Evolutionary conservation across 2,113 vertebrate species (phyloP).

Genomic region (Oxygymnocypris stewartii): DNA sequence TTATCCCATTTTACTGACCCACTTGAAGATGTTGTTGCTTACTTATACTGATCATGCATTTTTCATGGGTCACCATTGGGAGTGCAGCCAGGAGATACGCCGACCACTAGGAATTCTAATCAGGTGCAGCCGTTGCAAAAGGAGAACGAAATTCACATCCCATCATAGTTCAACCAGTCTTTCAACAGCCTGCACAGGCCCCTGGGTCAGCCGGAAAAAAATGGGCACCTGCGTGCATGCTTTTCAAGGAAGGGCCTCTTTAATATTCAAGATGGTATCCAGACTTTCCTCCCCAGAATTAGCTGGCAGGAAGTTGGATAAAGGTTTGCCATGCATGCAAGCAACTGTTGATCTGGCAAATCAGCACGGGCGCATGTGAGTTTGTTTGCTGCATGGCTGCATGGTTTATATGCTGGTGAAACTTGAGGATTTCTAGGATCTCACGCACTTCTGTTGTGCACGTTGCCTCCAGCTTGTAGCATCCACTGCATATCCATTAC

Average conservation of each 20-base stretch:
- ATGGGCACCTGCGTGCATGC: background rate
- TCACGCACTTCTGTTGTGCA: conserved; percentile 26
- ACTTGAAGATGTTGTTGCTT: conserved; percentile 44
- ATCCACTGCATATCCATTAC: conserved; percentile 32
- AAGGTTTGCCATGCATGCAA: background rate
- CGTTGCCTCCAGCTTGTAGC: conserved; percentile 17
- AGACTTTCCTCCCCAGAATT: conserved; percentile 13
- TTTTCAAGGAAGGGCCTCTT: background rate
- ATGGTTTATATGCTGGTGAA: conserved; percentile 23
- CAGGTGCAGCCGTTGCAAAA: conserved; percentile 26
- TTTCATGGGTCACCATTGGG: conserved; percentile 44
- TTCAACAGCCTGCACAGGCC: background rate
- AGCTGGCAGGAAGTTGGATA: background rate
- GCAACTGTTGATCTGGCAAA: conserved; percentile 18
- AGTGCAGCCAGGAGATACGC: conserved; percentile 22
- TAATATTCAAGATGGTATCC: conserved; percentile 22
- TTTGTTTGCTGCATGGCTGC: conserved; percentile 24
- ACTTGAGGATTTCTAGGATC: background rate
- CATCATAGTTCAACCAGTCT: background rate
- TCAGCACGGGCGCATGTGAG: background rate
- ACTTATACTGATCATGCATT: conserved; percentile 44
- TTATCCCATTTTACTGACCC: conserved; percentile 28
- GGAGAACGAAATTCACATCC: conserved; percentile 13
- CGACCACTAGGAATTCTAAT: conserved; percentile 45
- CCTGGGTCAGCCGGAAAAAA: background rate